Percentiles rank a stretch among this genome's conserved stretches.
Conservation (phyloP, 2,797 vertebrate species). For the Masticophis lateralis region DNA sequence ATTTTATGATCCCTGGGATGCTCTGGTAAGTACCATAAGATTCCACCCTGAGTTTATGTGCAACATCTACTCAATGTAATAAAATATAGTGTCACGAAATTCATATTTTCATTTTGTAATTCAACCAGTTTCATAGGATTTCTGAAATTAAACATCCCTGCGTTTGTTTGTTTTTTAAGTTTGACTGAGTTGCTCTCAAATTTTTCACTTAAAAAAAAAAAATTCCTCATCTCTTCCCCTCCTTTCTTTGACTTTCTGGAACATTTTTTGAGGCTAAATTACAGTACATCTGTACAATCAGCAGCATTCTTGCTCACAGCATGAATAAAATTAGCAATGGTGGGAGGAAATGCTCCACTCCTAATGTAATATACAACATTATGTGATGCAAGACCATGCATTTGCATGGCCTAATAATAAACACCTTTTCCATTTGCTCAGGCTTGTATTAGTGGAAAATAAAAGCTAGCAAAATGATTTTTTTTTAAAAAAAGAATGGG, state of each 20-base stretch:
- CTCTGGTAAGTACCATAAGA: not conserved
- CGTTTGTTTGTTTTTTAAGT: not conserved
- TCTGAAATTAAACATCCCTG: not conserved
- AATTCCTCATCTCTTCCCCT: not conserved
- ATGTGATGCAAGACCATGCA: not conserved
- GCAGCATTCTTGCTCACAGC: slow-evolving; percentile 28
- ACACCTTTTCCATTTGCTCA: slow-evolving; percentile 13
- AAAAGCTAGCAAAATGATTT: not conserved
- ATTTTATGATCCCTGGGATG: not conserved
- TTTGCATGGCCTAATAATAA: slow-evolving; percentile 22
- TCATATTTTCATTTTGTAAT: not conserved
- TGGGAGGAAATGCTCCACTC: slow-evolving; percentile 27
- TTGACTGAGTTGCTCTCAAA: not conserved
- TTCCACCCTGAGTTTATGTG: not conserved
- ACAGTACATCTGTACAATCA: slow-evolving; percentile 36
- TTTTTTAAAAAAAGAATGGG: not conserved
- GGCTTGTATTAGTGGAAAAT: not conserved
- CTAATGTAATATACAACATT: slow-evolving; percentile 38
- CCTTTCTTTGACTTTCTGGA: slow-evolving; percentile 30
- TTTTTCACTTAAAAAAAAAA: not conserved
- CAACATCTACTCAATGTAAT: not conserved
- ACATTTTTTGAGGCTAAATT: slow-evolving; percentile 48
- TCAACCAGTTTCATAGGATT: no score
- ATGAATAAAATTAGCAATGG: slow-evolving; percentile 41
- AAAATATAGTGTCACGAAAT: not conserved